Conservation (phyloP, 2,888 invertebrate genomes). For the Biston stratarius region DNA sequence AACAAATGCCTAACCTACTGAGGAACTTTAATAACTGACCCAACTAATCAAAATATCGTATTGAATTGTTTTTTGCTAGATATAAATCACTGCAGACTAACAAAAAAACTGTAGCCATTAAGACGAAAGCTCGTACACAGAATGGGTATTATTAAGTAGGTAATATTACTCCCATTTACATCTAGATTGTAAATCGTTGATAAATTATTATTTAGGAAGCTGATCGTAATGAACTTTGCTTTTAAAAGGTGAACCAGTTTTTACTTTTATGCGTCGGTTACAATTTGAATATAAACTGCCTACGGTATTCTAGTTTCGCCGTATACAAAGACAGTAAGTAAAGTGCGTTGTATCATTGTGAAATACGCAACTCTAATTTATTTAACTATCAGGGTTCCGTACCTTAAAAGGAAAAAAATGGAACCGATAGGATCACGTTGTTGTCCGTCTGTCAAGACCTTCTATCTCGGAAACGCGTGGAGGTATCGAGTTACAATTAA, state of each 20-base stretch:
- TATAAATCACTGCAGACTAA: constrained; percentile 26
- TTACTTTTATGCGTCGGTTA: constrained; percentile 56
- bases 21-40: constrained; percentile 6
- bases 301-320: constrained; percentile 33
- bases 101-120: constrained; percentile 29
- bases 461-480: no score
- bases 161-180: constrained; percentile 36
- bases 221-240: constrained; percentile 64
- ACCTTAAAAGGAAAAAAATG: no score
- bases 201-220: constrained; percentile 74
- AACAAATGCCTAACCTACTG: constrained; percentile 15
- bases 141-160: constrained; percentile 25
- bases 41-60: constrained; percentile 24
- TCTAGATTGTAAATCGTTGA: constrained; percentile 51
- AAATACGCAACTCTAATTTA: not conserved
- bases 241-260: constrained; percentile 78
- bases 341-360: not conserved
- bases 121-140: constrained; percentile 25
- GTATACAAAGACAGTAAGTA: constrained; percentile 15
- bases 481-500: no score
- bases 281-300: constrained; percentile 65
- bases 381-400: no score
- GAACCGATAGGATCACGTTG: no score
- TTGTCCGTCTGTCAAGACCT: no score
- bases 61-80: constrained; percentile 31